A percentile compares a stretch with the other conserved stretches of the same genome.
These are phyloP conservation scores for Diglossa cyanea DNA, from an alignment of 2,797 vertebrate species.

Conservation along the genomic window DNA sequence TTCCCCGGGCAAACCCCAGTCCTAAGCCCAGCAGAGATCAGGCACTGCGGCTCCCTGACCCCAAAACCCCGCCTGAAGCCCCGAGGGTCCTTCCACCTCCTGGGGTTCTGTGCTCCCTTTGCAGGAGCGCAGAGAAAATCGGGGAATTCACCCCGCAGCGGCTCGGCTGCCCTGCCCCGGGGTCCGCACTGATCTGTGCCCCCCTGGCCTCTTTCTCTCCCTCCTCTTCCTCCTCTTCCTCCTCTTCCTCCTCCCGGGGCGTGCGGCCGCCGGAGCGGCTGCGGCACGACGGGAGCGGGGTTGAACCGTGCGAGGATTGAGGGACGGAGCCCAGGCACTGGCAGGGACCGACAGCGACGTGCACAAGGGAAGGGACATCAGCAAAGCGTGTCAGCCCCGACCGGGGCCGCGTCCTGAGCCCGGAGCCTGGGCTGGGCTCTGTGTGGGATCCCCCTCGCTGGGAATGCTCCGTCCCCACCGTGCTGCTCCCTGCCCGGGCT, in stretches of 20 bases:
- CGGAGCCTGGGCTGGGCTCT: not conserved
- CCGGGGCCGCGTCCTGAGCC: rapidly evolving
- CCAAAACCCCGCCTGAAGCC: rapidly evolving
- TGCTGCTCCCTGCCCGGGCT: not conserved
- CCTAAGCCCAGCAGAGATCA: not conserved
- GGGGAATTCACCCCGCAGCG: not conserved
- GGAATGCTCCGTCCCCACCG: not conserved
- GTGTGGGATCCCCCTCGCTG: not conserved
- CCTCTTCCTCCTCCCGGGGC: not conserved
- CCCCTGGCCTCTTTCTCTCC: not conserved
- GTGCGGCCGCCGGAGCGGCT: not conserved
- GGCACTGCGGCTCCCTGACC: not conserved
- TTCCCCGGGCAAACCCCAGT: not conserved
- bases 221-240: not conserved
- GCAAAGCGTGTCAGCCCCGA: not conserved
- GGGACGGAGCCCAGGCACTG: not conserved
- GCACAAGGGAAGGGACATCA: not conserved
- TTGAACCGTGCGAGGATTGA: not conserved
- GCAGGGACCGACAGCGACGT: not conserved
- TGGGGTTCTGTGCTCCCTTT: not conserved
- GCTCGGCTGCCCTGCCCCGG: not conserved
- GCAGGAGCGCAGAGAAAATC: not conserved
- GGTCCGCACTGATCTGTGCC: not conserved
- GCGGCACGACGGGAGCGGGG: not conserved
- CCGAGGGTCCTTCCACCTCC: not conserved